Conservation (phyloP, 2,888 invertebrate genomes). For the Drosophila subquinaria region DNA sequence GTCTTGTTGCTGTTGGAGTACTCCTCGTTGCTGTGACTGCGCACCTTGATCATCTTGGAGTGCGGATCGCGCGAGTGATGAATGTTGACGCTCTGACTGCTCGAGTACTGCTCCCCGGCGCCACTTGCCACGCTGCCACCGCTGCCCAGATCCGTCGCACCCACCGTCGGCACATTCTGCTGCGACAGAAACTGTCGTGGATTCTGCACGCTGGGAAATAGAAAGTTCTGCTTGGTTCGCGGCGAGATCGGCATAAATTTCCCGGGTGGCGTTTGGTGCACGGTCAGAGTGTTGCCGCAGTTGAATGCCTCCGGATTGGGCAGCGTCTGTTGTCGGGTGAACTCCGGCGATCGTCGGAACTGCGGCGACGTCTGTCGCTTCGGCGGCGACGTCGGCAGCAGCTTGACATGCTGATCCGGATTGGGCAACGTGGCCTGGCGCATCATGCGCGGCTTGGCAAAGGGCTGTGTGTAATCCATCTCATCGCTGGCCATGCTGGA, state of each 20-base stretch:
- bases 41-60: constrained; percentile 85
- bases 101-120: constrained; percentile 82
- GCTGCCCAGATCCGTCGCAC: constrained; percentile 73
- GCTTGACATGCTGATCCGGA: constrained; percentile 84
- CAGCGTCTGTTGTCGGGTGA: constrained; percentile 84
- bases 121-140: constrained; percentile 68
- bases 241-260: constrained; percentile 85
- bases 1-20: constrained; percentile 82
- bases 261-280: constrained; percentile 78
- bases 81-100: constrained; percentile 84
- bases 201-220: constrained; percentile 83
- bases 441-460: constrained; percentile 80
- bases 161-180: constrained; percentile 84
- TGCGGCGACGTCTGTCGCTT: constrained; percentile 85
- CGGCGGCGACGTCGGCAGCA: constrained; percentile 85
- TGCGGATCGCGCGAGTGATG: constrained; percentile 82
- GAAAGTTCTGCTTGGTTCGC: constrained; percentile 84
- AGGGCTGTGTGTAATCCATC: constrained; percentile 66
- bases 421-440: constrained; percentile 85
- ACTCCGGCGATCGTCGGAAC: constrained; percentile 84
- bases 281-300: constrained; percentile 81
- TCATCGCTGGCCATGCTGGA: constrained; percentile 72
- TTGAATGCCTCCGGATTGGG: constrained; percentile 84
- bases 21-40: constrained; percentile 85
- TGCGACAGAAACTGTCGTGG: constrained; percentile 85